Evolutionary conservation across 2,113 vertebrate species (phyloP).

Genomic region (Vimba vimba): DNA sequence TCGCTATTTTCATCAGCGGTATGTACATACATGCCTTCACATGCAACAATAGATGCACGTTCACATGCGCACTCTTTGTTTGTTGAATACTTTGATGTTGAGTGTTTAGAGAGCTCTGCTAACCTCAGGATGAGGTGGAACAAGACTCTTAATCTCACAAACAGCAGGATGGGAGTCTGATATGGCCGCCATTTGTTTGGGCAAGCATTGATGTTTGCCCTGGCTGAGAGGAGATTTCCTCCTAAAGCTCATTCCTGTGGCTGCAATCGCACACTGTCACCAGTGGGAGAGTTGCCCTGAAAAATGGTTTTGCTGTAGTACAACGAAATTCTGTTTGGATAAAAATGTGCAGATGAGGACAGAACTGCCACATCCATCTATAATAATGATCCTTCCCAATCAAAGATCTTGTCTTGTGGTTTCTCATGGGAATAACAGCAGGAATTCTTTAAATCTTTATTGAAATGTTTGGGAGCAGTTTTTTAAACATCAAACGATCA

Average conservation of each 20-base stretch:
- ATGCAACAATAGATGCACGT: conserved; percentile 16
- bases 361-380: conserved; percentile 20
- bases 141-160: conserved; percentile 45
- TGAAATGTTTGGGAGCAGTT: conserved; percentile 13
- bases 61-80: conserved; percentile 42
- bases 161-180: conserved; percentile 20
- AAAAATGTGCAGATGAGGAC: conserved; percentile 22
- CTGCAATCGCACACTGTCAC: conserved; percentile 25
- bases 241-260: conserved; percentile 43
- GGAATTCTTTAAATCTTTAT: conserved; percentile 22
- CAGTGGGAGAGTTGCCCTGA: conserved; percentile 14
- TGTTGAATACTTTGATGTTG: conserved; percentile 44
- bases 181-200: conserved; percentile 51
- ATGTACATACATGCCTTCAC: conserved; percentile 48
- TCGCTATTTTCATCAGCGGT: conserved; percentile 97
- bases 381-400: conserved; percentile 34
- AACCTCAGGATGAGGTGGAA: conserved; percentile 40
- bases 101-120: conserved; percentile 43
- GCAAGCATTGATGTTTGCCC: conserved; percentile 39
- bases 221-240: conserved; percentile 42
- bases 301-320: conserved; percentile 8
- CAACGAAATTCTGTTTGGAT: conserved; percentile 15
- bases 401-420: conserved; percentile 43
- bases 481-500: conserved; percentile 2
- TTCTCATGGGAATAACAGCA: conserved; percentile 41